Evolutionary conservation across 2,113 vertebrate species (phyloP).

Genomic region (Forbesichthys papilliferus): DNA sequence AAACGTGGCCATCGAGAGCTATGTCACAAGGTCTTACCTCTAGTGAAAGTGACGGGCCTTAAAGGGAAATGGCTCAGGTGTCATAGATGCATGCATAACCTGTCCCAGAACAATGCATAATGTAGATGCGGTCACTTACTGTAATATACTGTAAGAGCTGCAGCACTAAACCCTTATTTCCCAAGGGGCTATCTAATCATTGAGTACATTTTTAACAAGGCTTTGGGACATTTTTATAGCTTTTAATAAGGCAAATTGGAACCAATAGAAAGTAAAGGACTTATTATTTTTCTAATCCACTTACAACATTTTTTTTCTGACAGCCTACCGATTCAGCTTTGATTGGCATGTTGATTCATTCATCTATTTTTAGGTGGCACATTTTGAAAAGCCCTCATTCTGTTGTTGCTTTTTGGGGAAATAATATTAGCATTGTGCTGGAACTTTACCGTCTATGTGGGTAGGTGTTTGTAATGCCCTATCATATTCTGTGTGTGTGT

Average conservation of each 20-base stretch:
- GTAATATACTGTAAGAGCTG: too few species aligned
- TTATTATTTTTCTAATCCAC: background rate
- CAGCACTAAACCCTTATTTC: background rate
- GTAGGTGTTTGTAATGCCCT: too few species aligned
- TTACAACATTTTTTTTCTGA: background rate
- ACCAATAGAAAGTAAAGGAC: background rate
- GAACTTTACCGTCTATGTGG: too few species aligned
- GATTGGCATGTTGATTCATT: constrained; percentile 3
- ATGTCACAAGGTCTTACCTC: constrained; percentile 42
- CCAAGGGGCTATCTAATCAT: constrained; percentile 4
- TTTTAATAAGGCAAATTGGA: background rate
- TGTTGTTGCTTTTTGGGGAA: background rate
- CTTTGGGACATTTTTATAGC: background rate
- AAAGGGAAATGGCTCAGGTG: background rate
- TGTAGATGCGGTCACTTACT: too few species aligned
- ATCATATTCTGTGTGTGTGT: too few species aligned
- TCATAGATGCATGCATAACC: background rate
- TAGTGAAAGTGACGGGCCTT: background rate
- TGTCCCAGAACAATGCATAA: constrained; percentile 6
- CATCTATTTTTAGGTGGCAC: background rate
- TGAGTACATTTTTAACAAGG: constrained; percentile 15
- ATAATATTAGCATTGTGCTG: background rate
- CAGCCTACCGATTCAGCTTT: too few species aligned
- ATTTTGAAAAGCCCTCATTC: background rate
- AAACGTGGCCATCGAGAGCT: constrained; percentile 51